Conservation (phyloP, 2,113 vertebrate genomes). For the Pitta sordida region DNA sequence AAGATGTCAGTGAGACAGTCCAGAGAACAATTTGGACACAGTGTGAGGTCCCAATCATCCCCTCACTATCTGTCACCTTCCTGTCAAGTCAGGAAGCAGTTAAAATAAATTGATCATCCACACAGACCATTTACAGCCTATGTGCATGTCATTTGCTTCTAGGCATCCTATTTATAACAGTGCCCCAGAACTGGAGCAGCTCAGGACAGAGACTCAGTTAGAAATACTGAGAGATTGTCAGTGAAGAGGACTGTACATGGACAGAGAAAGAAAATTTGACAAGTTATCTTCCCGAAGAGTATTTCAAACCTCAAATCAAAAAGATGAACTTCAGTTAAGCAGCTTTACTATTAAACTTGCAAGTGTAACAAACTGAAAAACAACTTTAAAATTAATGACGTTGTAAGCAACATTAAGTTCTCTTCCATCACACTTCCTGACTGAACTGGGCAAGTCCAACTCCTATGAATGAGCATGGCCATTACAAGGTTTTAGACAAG, state of each 20-base stretch:
- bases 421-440: not conserved
- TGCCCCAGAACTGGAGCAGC: not conserved
- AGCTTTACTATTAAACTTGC: not conserved
- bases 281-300: not conserved
- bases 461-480: not conserved
- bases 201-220: not conserved
- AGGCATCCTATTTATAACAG: not conserved
- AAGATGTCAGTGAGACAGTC: not conserved
- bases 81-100: not conserved
- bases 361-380: not conserved
- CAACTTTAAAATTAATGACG: not conserved
- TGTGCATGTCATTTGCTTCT: fast-evolving
- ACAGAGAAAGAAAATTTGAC: not conserved
- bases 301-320: not conserved
- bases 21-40: not conserved
- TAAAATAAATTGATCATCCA: not conserved
- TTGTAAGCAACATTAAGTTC: not conserved
- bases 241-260: not conserved
- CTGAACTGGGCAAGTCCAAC: not conserved
- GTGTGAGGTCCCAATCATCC: not conserved
- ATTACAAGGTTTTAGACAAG: not conserved
- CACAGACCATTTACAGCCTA: not conserved
- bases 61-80: not conserved
- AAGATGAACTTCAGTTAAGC: not conserved
- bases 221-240: not conserved